Base-by-base conservation (phyloP, 2,888 invertebrate genomes). In the Caenorhabditis uteleia region DNA sequence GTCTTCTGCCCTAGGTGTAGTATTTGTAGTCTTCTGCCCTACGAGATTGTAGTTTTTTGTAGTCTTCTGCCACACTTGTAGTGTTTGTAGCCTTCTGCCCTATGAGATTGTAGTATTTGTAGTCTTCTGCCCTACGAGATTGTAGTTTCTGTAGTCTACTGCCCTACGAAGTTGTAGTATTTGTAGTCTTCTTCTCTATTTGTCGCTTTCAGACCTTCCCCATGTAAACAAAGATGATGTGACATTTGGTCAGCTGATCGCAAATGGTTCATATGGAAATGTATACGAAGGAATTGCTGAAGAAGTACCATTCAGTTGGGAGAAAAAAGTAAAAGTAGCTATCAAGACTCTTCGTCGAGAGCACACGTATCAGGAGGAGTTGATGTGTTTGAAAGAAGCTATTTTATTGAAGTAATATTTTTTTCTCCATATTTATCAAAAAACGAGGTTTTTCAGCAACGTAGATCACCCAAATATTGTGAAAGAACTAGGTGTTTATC, bases 401-500 rank as follows among this genome's bases (percentile, higher is more conserved):
- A 90, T 93, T 74, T 85, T 97, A 40, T 95, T 98, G 95, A 92
- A 85, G 83, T 84, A 47, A 42, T n/a, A n/a, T n/a, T n/a, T n/a
- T n/a, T n/a, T n/a, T n/a, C n/a, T n/a, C n/a, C n/a, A 61, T 47
- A 27, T n/a, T 49, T 6, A 46, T 14, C 12, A 29, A 18, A 12
- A 31, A 26, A 16, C 16, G 21, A 29, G 20, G 14, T 34, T 23
- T 68, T 74, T 55, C 50, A 83, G 92, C 51, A 94, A 95, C 84
- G 95, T 98, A 84, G 91, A 92, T 76, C 95, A 98, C 84, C 91
- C 93, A 62, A 94, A 98, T 83, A 95, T 98, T 53, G 87, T 98
- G 25, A 88, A 91, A 66, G 87, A 97, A 27, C 87, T 97, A 8
- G 97, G 97, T 1, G 93, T 98, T 5, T 95, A 95, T 82, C 88